Conservation (phyloP, 1,140 invertebrate species). For the Tetragnatha versicolor region DNA sequence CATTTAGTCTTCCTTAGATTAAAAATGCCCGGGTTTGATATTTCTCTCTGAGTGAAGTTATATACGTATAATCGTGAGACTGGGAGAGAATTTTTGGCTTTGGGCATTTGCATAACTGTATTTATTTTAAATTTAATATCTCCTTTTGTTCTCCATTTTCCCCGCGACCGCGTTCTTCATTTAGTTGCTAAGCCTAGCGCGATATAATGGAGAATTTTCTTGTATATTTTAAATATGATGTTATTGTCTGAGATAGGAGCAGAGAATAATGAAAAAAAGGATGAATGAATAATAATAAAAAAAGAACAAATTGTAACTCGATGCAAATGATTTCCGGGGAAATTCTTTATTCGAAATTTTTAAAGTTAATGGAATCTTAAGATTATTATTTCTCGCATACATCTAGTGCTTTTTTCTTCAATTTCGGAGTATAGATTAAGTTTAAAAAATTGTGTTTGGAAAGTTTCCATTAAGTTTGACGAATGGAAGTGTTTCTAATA, state of each 20-base stretch:
- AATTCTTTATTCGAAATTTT: slow-evolving; percentile 34
- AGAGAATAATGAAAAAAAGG: too few species aligned
- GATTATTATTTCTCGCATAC: slow-evolving; percentile 18
- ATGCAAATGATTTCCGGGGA: slow-evolving; percentile 25
- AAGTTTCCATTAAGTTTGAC: background rate
- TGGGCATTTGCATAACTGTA: slow-evolving; percentile 50
- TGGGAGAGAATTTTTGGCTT: slow-evolving; percentile 35
- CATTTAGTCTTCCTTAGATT: slow-evolving; percentile 18
- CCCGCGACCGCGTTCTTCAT: too few species aligned
- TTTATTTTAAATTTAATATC: slow-evolving; percentile 54
- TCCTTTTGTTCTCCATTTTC: slow-evolving; percentile 11
- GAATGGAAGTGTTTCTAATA: background rate
- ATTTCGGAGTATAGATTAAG: slow-evolving; percentile 2
- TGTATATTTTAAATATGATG: slow-evolving; percentile 48
- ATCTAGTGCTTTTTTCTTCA: background rate
- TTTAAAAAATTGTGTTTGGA: background rate
- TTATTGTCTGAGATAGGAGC: slow-evolving; percentile 25
- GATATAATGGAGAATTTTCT: slow-evolving; percentile 5
- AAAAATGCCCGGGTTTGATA: slow-evolving; percentile 31
- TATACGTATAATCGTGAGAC: slow-evolving; percentile 19
- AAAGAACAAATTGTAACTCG: slow-evolving; percentile 12
- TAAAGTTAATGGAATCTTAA: slow-evolving; percentile 33
- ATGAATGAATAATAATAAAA: too few species aligned
- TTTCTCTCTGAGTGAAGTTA: background rate
- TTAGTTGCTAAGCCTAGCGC: background rate